Evolutionary conservation across 2,888 invertebrate species (phyloP).

Genomic region (Osedax frankpressi): DNA sequence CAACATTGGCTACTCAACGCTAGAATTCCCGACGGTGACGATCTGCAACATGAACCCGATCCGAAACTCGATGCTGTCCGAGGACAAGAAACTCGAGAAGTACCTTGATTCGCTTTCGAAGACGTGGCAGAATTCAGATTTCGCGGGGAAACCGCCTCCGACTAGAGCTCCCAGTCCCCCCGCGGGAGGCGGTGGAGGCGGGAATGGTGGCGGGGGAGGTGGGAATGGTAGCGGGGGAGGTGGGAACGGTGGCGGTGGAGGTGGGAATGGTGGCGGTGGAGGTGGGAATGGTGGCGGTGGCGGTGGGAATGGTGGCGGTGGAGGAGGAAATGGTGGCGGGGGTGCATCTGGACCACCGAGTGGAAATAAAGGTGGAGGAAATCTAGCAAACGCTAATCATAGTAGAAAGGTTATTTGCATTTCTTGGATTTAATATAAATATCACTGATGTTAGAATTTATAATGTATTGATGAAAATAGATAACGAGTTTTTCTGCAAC

Average conservation of each 20-base stretch:
- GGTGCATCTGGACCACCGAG: too few relatives aligned
- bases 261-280: neutral
- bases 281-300: neutral
- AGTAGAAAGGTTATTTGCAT: too few relatives aligned
- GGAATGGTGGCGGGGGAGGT: neutral
- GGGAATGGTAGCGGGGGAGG: neutral
- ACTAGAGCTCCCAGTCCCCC: neutral
- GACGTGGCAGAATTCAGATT: neutral
- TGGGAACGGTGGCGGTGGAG: neutral
- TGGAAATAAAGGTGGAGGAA: neutral
- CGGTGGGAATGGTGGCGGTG: neutral
- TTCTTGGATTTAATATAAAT: too few relatives aligned
- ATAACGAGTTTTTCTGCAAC: neutral
- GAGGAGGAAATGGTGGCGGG: neutral
- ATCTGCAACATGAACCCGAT: slow-evolving; percentile 27
- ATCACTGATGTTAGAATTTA: too few relatives aligned
- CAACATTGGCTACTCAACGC: slow-evolving; percentile 18
- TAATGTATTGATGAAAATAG: too few relatives aligned
- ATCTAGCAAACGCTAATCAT: too few relatives aligned
- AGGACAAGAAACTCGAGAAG: neutral
- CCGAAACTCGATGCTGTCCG: slow-evolving; percentile 1
- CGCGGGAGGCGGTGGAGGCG: neutral
- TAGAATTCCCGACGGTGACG: slow-evolving; percentile 25
- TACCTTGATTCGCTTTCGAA: neutral
- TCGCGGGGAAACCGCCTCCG: slow-evolving; percentile 6